Evolutionary conservation across 2,888 invertebrate genomes (phyloP).

Genomic region (Caenorhabditis sp.): DNA sequence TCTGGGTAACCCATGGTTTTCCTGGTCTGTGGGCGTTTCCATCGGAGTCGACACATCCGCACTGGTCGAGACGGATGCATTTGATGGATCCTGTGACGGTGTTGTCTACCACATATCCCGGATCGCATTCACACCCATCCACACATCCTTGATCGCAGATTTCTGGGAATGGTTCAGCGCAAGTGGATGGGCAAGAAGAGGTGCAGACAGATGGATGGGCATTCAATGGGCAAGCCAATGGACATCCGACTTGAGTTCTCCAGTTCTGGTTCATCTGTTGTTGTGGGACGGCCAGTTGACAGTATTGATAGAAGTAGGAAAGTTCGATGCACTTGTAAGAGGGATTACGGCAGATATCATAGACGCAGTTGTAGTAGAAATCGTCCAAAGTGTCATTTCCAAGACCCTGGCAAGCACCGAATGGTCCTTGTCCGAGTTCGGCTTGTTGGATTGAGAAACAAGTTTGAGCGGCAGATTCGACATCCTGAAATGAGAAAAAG

Average conservation of each 20-base stretch:
- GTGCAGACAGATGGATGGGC: slow-evolving; percentile 69
- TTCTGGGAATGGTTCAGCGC: slow-evolving; percentile 68
- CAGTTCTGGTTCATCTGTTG: slow-evolving; percentile 55
- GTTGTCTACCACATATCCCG: slow-evolving; percentile 79
- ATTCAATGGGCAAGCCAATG: slow-evolving; percentile 69
- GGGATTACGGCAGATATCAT: slow-evolving; percentile 73
- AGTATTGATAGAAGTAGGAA: slow-evolving; percentile 65
- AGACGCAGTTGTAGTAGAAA: slow-evolving; percentile 75
- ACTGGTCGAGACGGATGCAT: slow-evolving; percentile 70
- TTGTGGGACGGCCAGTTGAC: slow-evolving; percentile 64
- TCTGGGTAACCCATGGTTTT: slow-evolving; percentile 73
- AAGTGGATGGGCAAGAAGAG: slow-evolving; percentile 77
- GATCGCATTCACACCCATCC: slow-evolving; percentile 82
- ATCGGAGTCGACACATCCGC: slow-evolving; percentile 77
- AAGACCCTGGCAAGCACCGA: slow-evolving; percentile 72
- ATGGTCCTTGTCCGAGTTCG: slow-evolving; percentile 69
- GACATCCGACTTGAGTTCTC: slow-evolving; percentile 66
- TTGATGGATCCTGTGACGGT: slow-evolving; percentile 46
- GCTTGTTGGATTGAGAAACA: slow-evolving; percentile 71
- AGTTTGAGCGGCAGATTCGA: slow-evolving; percentile 39
- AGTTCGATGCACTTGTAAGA: slow-evolving; percentile 65
- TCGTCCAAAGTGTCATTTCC: slow-evolving; percentile 69
- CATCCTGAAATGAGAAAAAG: slow-evolving; percentile 48
- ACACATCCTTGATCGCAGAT: slow-evolving; percentile 69
- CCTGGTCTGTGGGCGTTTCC: slow-evolving; percentile 74